Percentiles rank a stretch among this genome's conserved stretches.
Conservation (phyloP, 92 coral and sea anemone genomes). For the Porites lobata region DNA sequence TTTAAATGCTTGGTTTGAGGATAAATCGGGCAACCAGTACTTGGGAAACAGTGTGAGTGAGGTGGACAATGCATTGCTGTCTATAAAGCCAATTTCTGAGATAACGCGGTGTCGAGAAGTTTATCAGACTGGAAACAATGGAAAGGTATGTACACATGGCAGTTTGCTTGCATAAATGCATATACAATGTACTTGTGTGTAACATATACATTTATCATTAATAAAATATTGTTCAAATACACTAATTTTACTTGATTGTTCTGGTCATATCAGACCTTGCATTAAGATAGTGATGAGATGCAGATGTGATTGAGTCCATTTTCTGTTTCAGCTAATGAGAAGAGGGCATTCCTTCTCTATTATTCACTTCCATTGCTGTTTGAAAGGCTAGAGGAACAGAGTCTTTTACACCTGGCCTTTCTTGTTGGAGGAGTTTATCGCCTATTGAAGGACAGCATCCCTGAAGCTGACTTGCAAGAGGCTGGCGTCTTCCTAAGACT, state of each 20-base stretch:
- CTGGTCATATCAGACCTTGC: too few relatives aligned
- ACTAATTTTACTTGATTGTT: too few relatives aligned
- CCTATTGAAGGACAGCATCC: slow-evolving; percentile 9
- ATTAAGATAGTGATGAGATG: too few relatives aligned
- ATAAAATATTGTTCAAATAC: too few relatives aligned
- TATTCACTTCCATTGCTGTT: slow-evolving; percentile 21
- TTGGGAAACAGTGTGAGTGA: slow-evolving; percentile 9
- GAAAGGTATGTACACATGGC: neutral
- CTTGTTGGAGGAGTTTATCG: slow-evolving; percentile 15
- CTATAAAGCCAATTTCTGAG: slow-evolving; percentile 11
- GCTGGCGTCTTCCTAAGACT: slow-evolving; percentile 16
- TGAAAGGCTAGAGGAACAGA: neutral
- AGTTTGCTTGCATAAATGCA: neutral
- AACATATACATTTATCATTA: too few relatives aligned
- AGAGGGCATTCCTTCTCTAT: slow-evolving; percentile 34
- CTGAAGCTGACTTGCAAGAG: slow-evolving; percentile 7
- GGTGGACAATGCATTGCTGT: slow-evolving; percentile 5
- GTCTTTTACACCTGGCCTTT: slow-evolving; percentile 1
- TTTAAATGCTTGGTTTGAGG: too few relatives aligned
- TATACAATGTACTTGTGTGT: too few relatives aligned
- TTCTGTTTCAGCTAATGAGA: slow-evolving; percentile 30
- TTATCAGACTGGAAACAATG: slow-evolving; percentile 1
- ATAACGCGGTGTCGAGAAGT: neutral
- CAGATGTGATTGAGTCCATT: too few relatives aligned
- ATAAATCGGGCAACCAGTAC: neutral